Percentiles rank a stretch among this genome's conserved stretches.
Conservation (phyloP, 2,113 vertebrate genomes). For the Calidris pugnax region DNA sequence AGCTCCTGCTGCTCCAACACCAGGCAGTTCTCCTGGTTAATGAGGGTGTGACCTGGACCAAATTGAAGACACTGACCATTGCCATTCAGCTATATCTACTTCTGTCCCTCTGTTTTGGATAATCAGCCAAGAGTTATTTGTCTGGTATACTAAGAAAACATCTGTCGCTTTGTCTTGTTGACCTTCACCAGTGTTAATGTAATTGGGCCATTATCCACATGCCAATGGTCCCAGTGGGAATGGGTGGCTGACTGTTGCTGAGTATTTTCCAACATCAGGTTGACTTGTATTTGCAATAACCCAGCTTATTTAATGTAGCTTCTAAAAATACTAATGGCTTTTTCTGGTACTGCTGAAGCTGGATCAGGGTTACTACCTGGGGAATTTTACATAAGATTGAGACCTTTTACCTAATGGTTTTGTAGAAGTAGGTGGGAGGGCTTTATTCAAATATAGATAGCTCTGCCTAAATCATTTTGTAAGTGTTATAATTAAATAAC, state of each 20-base stretch:
- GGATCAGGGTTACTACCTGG: background rate
- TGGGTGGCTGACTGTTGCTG: background rate
- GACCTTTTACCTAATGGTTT: conserved; percentile 53
- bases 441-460: conserved; percentile 65
- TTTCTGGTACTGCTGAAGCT: background rate
- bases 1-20: background rate
- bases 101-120: background rate
- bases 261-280: background rate
- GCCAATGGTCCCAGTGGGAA: background rate
- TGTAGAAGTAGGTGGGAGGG: conserved; percentile 43
- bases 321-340: background rate
- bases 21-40: background rate
- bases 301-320: background rate
- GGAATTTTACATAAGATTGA: conserved; percentile 16
- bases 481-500: conserved; percentile 66
- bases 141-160: background rate
- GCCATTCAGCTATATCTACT: background rate
- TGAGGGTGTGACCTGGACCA: background rate
- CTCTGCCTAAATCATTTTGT: conserved; percentile 52
- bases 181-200: background rate
- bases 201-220: accelerated
- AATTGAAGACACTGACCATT: background rate
- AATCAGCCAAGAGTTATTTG: background rate
- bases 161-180: background rate
- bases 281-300: background rate